Conservation (phyloP, 2,888 invertebrate genomes). For the Acrobasis suavella region DNA sequence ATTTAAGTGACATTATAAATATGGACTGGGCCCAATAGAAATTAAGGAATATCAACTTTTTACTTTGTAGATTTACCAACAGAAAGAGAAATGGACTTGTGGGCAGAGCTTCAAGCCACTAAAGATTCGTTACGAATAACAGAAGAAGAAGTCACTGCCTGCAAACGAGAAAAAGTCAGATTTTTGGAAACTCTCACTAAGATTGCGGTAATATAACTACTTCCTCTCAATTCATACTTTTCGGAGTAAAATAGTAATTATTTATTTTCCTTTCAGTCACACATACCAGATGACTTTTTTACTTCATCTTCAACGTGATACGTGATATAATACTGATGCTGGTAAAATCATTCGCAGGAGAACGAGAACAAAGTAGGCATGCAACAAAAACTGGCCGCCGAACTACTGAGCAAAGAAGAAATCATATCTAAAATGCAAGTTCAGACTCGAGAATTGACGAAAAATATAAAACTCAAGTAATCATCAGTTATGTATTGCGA, state of each 20-base stretch:
- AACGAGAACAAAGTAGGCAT: constrained; percentile 70
- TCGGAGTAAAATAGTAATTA: neutral
- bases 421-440: constrained; percentile 69
- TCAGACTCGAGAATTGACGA: constrained; percentile 69
- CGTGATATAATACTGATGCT: constrained; percentile 1
- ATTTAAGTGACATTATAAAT: no score
- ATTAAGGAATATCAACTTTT: no score
- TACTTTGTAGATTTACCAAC: constrained; percentile 63
- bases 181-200: constrained; percentile 74
- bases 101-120: constrained; percentile 72
- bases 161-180: constrained; percentile 68
- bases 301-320: constrained; percentile 45
- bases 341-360: constrained; percentile 46
- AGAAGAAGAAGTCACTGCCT: constrained; percentile 67
- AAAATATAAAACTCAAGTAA: constrained; percentile 72
- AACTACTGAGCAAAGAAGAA: constrained; percentile 74
- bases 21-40: no score
- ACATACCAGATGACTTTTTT: constrained; percentile 60
- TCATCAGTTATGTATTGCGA: constrained; percentile 23
- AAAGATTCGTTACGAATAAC: constrained; percentile 66
- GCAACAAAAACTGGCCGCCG: constrained; percentile 75
- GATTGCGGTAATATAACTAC: constrained; percentile 57
- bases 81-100: constrained; percentile 71
- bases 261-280: constrained; percentile 60
- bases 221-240: neutral